phyloP scores from a whole-genome alignment of 2,113 vertebrate species.

The Coptodon rendalli region DNA sequence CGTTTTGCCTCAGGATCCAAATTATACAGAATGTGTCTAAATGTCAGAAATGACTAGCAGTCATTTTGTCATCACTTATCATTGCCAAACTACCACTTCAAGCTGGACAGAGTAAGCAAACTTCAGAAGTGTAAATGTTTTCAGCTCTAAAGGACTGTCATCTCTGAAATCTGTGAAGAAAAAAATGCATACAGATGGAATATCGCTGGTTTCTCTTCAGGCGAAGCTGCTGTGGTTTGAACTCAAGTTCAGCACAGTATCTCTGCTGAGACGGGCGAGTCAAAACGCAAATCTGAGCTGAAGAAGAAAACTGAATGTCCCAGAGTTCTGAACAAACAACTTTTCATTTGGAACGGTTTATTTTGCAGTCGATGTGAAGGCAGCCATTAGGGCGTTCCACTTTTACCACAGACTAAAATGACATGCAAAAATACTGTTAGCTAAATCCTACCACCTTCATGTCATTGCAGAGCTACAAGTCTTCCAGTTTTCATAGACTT shows the following conservation, averaged over 20 bases:
- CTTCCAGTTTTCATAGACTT: not conserved
- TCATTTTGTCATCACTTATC: constrained; percentile 13
- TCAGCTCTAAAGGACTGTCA: constrained; percentile 9
- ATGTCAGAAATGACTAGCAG: constrained; percentile 32
- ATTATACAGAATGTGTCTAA: constrained; percentile 19
- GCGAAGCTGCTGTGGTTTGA: not conserved
- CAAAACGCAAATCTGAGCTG: not conserved
- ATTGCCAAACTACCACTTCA: constrained; percentile 3
- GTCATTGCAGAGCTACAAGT: not conserved
- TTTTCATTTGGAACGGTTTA: not conserved
- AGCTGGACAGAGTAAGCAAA: not conserved
- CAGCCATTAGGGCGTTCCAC: not conserved
- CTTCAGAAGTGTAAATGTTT: not conserved
- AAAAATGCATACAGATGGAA: not conserved
- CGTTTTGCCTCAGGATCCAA: not conserved
- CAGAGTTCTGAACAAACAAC: not conserved
- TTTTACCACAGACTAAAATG: not conserved
- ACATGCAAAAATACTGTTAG: not conserved
- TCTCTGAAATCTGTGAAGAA: not conserved
- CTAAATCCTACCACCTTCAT: not conserved
- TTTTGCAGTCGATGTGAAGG: not conserved
- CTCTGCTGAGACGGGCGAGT: not conserved
- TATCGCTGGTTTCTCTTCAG: not conserved
- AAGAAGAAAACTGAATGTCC: not conserved
- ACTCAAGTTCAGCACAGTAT: not conserved